These are phyloP conservation scores for Ia io DNA, from an alignment of 2,113 vertebrate genomes.

Conservation along the genomic window DNA sequence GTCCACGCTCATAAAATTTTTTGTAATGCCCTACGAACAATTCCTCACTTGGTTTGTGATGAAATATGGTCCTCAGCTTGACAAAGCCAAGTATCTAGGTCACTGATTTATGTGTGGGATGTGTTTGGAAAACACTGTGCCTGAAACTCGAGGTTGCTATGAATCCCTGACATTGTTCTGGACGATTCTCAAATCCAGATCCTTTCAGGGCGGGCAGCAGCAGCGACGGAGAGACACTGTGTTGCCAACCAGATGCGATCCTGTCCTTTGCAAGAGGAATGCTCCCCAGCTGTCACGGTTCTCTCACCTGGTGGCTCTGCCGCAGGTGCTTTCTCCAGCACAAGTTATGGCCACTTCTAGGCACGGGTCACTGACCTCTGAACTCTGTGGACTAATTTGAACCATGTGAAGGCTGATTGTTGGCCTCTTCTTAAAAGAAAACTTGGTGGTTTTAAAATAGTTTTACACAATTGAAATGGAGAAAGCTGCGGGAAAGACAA, in stretches of 20 bases:
- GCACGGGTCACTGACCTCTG: not conserved
- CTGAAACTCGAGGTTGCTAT: not conserved
- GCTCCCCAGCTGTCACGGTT: rapidly evolving
- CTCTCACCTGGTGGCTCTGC: not conserved
- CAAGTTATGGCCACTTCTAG: not conserved
- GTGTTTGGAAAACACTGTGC: not conserved
- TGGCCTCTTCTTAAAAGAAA: not conserved
- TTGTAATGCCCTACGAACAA: not conserved
- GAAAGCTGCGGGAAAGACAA: not conserved
- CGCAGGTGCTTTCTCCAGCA: not conserved
- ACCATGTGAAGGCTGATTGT: not conserved
- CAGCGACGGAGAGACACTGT: rapidly evolving
- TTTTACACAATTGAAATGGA: not conserved
- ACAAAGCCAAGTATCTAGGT: not conserved
- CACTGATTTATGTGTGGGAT: not conserved
- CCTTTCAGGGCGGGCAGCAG: too few species aligned
- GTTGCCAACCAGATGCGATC: rapidly evolving
- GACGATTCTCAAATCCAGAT: not conserved
- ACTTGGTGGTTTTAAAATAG: not conserved
- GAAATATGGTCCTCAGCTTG: not conserved
- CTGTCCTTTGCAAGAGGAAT: not conserved
- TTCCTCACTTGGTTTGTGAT: not conserved
- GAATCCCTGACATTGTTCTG: not conserved
- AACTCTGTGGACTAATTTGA: not conserved
- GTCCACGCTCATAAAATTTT: not conserved